A percentile compares a stretch with the other conserved stretches of the same genome.
Conservation (phyloP, 2,113 vertebrate genomes). For the Mobula birostris region DNA sequence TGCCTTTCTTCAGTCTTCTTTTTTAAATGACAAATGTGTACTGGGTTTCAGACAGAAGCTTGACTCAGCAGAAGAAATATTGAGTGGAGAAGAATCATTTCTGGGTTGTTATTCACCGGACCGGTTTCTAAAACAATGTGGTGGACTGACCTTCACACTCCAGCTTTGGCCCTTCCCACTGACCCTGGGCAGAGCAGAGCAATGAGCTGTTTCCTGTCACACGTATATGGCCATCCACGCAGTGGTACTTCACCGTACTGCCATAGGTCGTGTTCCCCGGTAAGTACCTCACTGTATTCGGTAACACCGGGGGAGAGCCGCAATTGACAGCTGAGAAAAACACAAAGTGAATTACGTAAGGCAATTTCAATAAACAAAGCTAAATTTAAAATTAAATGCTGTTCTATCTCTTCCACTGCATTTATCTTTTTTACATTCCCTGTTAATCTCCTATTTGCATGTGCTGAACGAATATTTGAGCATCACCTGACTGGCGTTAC, state of each 20-base stretch:
- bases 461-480: too few species aligned
- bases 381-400: too few species aligned
- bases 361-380: too few species aligned
- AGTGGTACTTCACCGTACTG: slow-evolving; percentile 47
- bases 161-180: slow-evolving; percentile 47
- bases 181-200: slow-evolving; percentile 47
- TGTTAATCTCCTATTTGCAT: too few species aligned
- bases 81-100: neutral
- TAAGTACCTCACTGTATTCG: slow-evolving; percentile 39
- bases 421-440: too few species aligned
- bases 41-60: neutral
- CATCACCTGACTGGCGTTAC: neutral
- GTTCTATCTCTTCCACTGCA: too few species aligned
- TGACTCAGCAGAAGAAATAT: neutral
- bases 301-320: slow-evolving; percentile 47
- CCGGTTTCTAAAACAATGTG: neutral
- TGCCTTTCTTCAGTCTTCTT: too few species aligned
- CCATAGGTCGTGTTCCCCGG: slow-evolving; percentile 42
- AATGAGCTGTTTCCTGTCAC: slow-evolving; percentile 35
- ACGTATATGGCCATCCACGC: slow-evolving; percentile 43
- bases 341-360: neutral
- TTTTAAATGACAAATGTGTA: neutral
- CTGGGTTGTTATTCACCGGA: neutral
- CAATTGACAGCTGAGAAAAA: slow-evolving; percentile 49
- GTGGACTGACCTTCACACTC: slow-evolving; percentile 49